phyloP scores from a whole-genome alignment of 2,113 vertebrate species.

The Halcyon malimbica region DNA sequence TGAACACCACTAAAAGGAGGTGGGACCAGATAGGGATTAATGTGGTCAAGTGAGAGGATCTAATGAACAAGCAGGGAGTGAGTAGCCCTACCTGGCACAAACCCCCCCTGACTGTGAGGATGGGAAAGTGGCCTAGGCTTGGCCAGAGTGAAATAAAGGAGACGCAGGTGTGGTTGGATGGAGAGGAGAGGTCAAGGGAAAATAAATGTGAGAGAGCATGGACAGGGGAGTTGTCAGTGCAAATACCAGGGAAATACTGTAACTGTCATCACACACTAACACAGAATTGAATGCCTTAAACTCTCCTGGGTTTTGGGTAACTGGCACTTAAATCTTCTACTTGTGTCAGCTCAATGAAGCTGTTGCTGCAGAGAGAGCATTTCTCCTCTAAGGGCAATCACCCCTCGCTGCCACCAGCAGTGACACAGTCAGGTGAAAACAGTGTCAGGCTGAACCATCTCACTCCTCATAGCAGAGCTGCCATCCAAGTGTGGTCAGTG shows the following conservation, averaged over 20 bases:
- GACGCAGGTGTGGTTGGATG: neutral
- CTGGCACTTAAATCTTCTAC: neutral
- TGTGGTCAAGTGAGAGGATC: neutral
- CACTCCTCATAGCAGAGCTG: neutral
- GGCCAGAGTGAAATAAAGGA: neutral
- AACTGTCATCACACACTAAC: neutral
- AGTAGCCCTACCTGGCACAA: neutral
- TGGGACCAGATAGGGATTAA: neutral
- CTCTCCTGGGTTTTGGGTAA: neutral
- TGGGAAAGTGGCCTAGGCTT: neutral
- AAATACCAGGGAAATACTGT: neutral
- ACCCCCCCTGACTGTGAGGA: too few species aligned
- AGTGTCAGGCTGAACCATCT: neutral
- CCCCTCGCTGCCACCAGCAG: rapidly evolving
- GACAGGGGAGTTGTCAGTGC: neutral
- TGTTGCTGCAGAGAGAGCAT: rapidly evolving
- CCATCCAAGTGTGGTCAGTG: rapidly evolving
- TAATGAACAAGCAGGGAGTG: rapidly evolving
- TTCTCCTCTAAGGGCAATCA: neutral
- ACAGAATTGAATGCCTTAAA: rapidly evolving
- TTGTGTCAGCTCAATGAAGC: neutral
- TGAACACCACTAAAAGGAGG: neutral
- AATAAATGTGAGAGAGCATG: rapidly evolving
- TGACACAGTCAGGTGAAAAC: neutral
- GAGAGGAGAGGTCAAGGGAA: neutral